These are phyloP conservation scores for Bursaphelenchus mucronatus DNA, from an alignment of 1,140 invertebrate species.

Conservation along the genomic window DNA sequence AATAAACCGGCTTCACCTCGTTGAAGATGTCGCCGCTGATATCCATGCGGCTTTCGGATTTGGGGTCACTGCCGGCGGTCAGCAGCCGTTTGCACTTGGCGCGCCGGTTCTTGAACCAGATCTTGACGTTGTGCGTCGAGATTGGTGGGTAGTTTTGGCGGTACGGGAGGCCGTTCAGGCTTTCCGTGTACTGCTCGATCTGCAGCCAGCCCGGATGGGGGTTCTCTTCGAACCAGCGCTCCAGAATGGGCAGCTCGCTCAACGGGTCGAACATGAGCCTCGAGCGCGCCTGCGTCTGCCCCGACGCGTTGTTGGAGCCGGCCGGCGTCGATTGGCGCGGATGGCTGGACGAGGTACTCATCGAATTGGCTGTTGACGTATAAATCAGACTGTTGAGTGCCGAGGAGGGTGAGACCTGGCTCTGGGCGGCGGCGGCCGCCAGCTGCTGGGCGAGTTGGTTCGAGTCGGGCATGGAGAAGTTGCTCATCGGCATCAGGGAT, in stretches of 20 bases:
- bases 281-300: conserved; percentile 43
- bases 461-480: conserved; percentile 28
- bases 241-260: conserved; percentile 51
- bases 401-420: neutral
- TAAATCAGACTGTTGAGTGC: neutral
- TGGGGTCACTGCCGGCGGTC: conserved; percentile 2
- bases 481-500: conserved; percentile 12
- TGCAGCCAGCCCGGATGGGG: conserved; percentile 60
- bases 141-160: conserved; percentile 58
- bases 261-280: conserved; percentile 60
- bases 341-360: neutral
- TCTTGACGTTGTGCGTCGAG: conserved; percentile 58
- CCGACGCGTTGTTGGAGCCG: conserved; percentile 9
- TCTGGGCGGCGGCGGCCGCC: conserved; percentile 28
- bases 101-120: conserved; percentile 57
- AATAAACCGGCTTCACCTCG: too few relatives aligned
- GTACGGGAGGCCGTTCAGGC: conserved; percentile 47
- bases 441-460: conserved; percentile 9
- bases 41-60: neutral
- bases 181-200: conserved; percentile 58
- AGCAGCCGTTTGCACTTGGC: conserved; percentile 53
- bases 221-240: conserved; percentile 55
- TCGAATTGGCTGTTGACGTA: neutral
- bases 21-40: too few relatives aligned
- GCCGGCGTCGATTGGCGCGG: neutral